Percentiles rank a stretch among this genome's conserved stretches.
These are phyloP conservation scores for Hirtodrosophila confusa DNA, from an alignment of 2,888 invertebrate genomes.

Conservation along the genomic window DNA sequence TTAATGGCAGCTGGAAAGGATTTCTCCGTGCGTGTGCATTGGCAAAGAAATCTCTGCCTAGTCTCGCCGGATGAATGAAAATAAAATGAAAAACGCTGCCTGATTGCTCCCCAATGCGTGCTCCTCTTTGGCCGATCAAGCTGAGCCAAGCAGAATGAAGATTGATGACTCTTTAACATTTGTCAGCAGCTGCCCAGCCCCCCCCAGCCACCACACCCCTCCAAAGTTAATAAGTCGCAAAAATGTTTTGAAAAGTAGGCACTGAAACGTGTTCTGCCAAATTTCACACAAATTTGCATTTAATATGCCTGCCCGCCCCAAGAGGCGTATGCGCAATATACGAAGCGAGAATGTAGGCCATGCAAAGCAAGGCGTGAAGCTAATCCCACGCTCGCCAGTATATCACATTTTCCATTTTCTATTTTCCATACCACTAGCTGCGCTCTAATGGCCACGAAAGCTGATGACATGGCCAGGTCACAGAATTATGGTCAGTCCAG, in stretches of 20 bases:
- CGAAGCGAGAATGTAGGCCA: constrained; percentile 21
- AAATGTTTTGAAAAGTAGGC: constrained; percentile 43
- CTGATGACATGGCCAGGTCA: constrained; percentile 31
- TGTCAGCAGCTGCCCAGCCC: constrained; percentile 44
- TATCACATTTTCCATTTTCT: constrained; percentile 44
- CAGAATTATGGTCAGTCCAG: constrained; percentile 32
- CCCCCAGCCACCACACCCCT: too few species aligned
- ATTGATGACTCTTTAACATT: constrained; percentile 66
- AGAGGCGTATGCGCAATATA: constrained; percentile 51
- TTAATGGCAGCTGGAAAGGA: constrained; percentile 59
- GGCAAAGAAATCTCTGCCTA: constrained; percentile 33
- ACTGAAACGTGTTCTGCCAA: constrained; percentile 31
- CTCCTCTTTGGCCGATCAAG: not conserved
- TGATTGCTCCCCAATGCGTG: constrained; percentile 23
- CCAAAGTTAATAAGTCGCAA: constrained; percentile 67
- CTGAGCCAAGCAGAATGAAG: constrained; percentile 47
- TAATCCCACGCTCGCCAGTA: constrained; percentile 45
- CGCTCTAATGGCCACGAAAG: constrained; percentile 1
- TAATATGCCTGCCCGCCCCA: constrained; percentile 35
- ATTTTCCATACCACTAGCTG: constrained; percentile 38
- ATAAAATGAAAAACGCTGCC: constrained; percentile 28
- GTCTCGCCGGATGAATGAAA: constrained; percentile 30
- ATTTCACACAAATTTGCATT: constrained; percentile 69
- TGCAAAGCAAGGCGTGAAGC: constrained; percentile 22
- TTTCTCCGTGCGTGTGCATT: constrained; percentile 19